phyloP scores from a whole-genome alignment of 2,888 invertebrate species.

The Thymelicus lineola region DNA sequence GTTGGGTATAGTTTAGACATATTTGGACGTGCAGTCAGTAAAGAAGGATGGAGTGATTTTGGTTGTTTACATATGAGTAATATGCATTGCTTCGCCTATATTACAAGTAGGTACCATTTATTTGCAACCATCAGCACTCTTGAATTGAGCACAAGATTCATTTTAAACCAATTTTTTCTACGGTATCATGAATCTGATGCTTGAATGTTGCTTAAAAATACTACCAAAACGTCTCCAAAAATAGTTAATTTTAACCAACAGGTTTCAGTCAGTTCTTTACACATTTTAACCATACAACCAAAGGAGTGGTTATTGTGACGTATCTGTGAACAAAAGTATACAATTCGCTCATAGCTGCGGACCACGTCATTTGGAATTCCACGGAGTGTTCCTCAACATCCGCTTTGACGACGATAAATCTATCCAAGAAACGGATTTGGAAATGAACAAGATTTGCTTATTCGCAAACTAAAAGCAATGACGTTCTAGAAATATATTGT shows the following conservation, averaged over 20 bases:
- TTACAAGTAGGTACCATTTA: too few relatives aligned
- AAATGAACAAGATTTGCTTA: conserved; percentile 15
- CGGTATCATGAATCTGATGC: too few relatives aligned
- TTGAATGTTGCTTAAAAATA: too few relatives aligned
- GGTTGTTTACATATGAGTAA: background rate
- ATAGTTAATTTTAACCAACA: too few relatives aligned
- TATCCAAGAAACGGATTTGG: conserved; percentile 22
- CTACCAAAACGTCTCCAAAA: too few relatives aligned
- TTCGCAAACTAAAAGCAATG: background rate
- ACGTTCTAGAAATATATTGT: background rate
- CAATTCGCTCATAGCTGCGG: conserved; percentile 9
- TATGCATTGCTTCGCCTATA: too few relatives aligned
- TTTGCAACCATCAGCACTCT: too few relatives aligned
- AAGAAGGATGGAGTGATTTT: background rate
- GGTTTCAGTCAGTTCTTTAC: background rate
- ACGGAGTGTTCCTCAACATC: conserved; percentile 10
- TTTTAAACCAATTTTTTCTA: too few relatives aligned
- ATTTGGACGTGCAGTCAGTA: too few relatives aligned
- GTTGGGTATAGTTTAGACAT: too few relatives aligned
- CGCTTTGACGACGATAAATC: conserved; percentile 25
- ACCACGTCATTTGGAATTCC: conserved; percentile 23
- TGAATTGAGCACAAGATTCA: too few relatives aligned
- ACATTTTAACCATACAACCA: background rate
- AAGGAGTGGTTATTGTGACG: background rate
- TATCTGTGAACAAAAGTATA: conserved; percentile 12